phyloP scores from a whole-genome alignment of 2,888 invertebrate genomes.

The Petrolisthes cinctipes region DNA sequence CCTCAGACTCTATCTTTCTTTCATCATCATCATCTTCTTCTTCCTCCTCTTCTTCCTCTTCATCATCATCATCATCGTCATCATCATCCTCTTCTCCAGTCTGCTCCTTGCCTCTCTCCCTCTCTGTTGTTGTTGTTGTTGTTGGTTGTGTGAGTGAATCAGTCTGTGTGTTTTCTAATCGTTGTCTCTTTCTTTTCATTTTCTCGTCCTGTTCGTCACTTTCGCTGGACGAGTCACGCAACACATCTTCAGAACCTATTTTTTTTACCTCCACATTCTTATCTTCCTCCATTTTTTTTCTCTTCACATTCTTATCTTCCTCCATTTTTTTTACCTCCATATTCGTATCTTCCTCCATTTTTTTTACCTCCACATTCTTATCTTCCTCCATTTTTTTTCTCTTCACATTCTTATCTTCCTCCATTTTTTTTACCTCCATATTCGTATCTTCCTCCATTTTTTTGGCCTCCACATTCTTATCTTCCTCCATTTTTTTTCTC shows the following conservation, averaged over 20 bases:
- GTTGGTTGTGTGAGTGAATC: too few species aligned
- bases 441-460: constrained; percentile 16
- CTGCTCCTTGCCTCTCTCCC: not conserved
- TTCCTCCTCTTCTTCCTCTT: not conserved
- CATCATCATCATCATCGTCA: too few species aligned
- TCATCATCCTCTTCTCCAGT: not conserved
- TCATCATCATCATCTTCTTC: not conserved
- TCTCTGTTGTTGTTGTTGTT: too few species aligned
- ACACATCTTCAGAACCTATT: too few species aligned
- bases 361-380: constrained; percentile 13
- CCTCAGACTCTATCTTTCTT: too few species aligned
- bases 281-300: constrained; percentile 11
- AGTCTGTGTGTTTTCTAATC: too few species aligned
- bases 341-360: constrained; percentile 25
- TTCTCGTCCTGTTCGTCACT: too few species aligned
- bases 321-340: constrained; percentile 6
- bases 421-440: not conserved
- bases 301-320: not conserved
- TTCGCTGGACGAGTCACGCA: too few species aligned
- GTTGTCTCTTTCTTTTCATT: too few species aligned
- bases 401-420: not conserved
- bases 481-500: not conserved
- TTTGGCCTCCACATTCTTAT: not conserved
- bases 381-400: not conserved
- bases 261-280: not conserved